Base-by-base conservation (phyloP, 2,797 vertebrate species). In the Schizopygopsis malacanthus region DNA sequence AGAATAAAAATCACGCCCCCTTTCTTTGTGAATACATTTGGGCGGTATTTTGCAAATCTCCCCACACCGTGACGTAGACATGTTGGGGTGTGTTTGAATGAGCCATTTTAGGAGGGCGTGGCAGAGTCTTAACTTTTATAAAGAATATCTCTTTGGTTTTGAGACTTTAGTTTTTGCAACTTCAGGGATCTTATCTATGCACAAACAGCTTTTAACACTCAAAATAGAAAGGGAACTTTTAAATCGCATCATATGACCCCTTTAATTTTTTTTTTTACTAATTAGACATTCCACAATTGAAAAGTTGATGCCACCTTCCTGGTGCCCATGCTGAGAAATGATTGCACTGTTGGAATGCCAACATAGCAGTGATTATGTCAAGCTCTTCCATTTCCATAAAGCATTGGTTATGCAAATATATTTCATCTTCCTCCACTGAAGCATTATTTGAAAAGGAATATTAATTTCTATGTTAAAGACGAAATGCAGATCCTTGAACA, bases 361-460 rank as follows among this genome's bases (percentile, higher is more conserved):
- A 59, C 88, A 69, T 83, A 75, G 67, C 1, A 52, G 88, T 92
- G 91, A 93, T 91, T 91, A 88, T 91, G 90, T 84, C 84, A 90
- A n/a, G 61, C 87, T 82, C 85, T 80, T 39, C 47, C 45, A 33
- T 80, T 89, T 87, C 85, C 67, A 65, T 85, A 87, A 88, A 33
- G 54, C 82, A 83, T 86, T 87, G 69, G 80, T 90, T 87, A 83
- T 18, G 79, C 81, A 56, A 88, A 87, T 89, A 89, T 87, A 79
- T 88, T 89, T 88, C 37, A 84, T 79, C 67, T 84, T 81, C 56
- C 54, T 79, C 79, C 80, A 86, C 72, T 59, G 75, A 33, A 70
- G 45, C 4, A 6, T 52, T 71, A 72, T 87, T 85, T 75, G 8
- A 72, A 71, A 72, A 45, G 47, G 47, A 76, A 37, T 54, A 76